Evolutionary conservation across 2,113 vertebrate genomes (phyloP), one percentile per base, ranked within the genome.

Genomic region (Oreochromis spilurus): DNA sequence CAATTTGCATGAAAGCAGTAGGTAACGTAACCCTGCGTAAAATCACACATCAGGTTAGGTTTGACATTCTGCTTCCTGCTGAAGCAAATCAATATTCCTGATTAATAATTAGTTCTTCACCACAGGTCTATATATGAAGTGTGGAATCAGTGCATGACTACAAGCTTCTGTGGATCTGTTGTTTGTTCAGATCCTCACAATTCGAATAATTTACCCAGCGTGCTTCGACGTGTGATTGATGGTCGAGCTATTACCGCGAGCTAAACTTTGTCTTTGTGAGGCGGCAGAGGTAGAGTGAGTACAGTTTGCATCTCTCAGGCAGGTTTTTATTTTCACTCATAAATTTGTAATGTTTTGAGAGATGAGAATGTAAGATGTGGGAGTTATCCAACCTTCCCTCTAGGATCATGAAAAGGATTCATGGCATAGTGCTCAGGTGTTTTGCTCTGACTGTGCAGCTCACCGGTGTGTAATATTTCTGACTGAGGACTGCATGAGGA

Each of bases 321-420:
- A 79, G 34, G 13, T 81, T 87, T 89, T 84, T 86, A 85, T 87
- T 92, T 86, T 87, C 78, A 10, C 52, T 81, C 83, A 79, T 88
- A 85, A 81, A 90, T 92, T 79, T 84, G 48, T 79, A 82, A 86
- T 90, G 82, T 57, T 86, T 84, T 89, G 79, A 92, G 81, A 84
- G 88, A 88, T 79, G 86, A 87, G 77, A 77, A 81, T 78, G 77
- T 29, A 38, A 21, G 19, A 60, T 75, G 75, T 58, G 29, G 82
- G 65, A 92, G 81, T 75, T 86, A 38, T 80, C 26, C 55, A 78
- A 38, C 62, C 29, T 54, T 92, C 83, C 82, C 88, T 43, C 77
- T n/a, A 58, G 72, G 60, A 81, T 70, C 83, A 54, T 88, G 86
- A 85, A 90, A 75, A 34, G 19, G 70, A 90, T 91, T 92, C 87